Evolutionary conservation across 1,140 invertebrate species (phyloP), one percentile per base, ranked within the genome.

Genomic region (Pomacea maculata): DNA sequence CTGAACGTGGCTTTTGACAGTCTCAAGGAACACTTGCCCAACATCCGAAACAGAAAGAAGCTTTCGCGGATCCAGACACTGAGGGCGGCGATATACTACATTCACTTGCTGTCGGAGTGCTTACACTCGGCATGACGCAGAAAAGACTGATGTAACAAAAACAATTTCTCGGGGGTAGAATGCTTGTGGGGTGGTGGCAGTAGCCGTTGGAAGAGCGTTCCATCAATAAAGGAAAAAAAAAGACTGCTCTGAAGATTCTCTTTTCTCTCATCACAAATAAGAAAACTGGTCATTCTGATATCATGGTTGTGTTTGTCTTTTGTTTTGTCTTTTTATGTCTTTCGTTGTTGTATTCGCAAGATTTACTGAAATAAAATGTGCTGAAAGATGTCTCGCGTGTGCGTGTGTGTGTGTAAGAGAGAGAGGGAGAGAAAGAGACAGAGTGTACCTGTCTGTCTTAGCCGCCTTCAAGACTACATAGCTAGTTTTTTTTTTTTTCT

Each of bases 21-120:
- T 64, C 86, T 89, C 25, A 84, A 86, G 67, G 85, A 87, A 70
- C 82, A 81, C 64, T 94, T 99, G 12, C 98, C 98, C 57, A 99
- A 97, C 1, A 99, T 99, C 88, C 97, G 97, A 2, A 99, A 98
- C 87, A 97, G 99, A 90, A 99, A 99, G 89, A 94, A 97, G 1
- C 93, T 99, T 0, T 99, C 97, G 0, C 95, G 98, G 85, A 99
- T 99, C 86, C 98, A 99, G 92, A 99, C 98, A 0, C 92, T 99
- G 0, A 94, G 97, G 10, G 92, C 99, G 84, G 98, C 98, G 12
- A 99, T 99, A 84, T 98, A 97, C 17, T 99, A 99, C 91, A 99
- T 99, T 85, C 95, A 96, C 72, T 98, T 99, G 91, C 97, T 99
- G 96, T 94, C 95, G 72, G 97, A 99, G 88, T 82, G 78, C 29